phyloP scores from a whole-genome alignment of 2,888 invertebrate genomes.

The Neocrepidodera transversa region DNA sequence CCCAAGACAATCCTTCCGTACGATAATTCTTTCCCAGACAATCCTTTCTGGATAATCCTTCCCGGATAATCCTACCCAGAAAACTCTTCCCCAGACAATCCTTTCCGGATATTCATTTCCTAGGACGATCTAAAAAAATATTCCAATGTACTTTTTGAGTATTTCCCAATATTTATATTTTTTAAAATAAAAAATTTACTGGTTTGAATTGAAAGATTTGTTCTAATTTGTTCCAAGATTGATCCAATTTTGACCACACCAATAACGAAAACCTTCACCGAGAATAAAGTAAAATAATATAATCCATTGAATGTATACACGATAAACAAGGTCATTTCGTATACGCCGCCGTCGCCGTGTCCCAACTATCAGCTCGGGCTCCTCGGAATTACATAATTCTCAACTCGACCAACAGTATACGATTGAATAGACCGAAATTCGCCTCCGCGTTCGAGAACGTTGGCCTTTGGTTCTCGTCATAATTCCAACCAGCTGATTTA shows the following conservation, averaged over 20 bases:
- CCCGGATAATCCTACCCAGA: too few relatives aligned
- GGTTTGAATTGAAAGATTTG: too few relatives aligned
- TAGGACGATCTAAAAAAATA: too few relatives aligned
- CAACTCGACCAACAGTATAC: constrained; percentile 16
- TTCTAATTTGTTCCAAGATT: too few relatives aligned
- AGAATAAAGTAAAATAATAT: constrained; percentile 7
- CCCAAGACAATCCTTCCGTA: too few relatives aligned
- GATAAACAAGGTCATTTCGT: constrained; percentile 20
- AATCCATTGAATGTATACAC: constrained; percentile 18
- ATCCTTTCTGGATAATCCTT: too few relatives aligned
- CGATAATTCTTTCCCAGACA: too few relatives aligned
- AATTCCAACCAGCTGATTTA: not conserved
- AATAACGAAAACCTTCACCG: constrained; percentile 15
- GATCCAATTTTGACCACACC: not conserved
- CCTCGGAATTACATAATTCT: constrained; percentile 23
- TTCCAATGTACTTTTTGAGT: too few relatives aligned
- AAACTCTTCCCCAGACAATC: too few relatives aligned
- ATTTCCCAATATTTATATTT: too few relatives aligned
- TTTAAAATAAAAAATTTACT: too few relatives aligned
- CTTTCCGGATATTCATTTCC: too few relatives aligned
- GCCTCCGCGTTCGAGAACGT: not conserved
- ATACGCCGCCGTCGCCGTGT: constrained; percentile 16
- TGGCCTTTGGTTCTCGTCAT: not conserved
- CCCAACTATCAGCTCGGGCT: not conserved
- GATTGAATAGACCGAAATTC: constrained; percentile 17